Evolutionary conservation across 2,888 invertebrate species (phyloP).

Genomic region (Tryphoninae sp.): DNA sequence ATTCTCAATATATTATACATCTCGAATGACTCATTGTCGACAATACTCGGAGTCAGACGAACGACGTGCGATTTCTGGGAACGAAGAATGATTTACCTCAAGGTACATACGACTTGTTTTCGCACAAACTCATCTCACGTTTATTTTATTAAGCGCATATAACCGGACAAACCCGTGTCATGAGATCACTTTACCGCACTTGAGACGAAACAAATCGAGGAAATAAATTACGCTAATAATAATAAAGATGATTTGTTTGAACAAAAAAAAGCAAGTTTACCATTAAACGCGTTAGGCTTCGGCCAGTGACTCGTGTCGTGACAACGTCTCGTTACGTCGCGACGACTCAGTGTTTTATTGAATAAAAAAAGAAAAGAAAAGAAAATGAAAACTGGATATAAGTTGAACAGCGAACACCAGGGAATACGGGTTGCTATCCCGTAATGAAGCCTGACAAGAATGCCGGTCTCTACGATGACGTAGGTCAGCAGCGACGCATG

Average conservation of each 20-base stretch:
- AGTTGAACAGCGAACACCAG: neutral
- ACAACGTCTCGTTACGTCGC: conserved; percentile 39
- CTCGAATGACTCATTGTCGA: neutral
- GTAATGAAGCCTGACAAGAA: conserved; percentile 15
- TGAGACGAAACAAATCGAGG: neutral
- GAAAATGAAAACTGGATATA: neutral
- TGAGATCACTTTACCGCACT: neutral
- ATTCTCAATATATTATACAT: neutral
- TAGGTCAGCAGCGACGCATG: conserved; percentile 40
- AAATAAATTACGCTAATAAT: neutral
- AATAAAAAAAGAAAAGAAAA: neutral
- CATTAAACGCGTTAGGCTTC: conserved; percentile 58
- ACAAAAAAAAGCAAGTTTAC: conserved; percentile 36
- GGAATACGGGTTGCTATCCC: conserved; percentile 20
- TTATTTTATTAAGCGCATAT: neutral
- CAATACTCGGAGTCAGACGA: neutral
- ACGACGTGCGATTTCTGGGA: neutral
- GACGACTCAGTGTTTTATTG: conserved; percentile 9
- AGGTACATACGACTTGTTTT: neutral
- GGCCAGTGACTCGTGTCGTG: conserved; percentile 47
- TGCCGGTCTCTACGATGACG: conserved; percentile 49
- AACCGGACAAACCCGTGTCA: neutral
- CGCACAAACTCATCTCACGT: neutral
- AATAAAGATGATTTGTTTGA: neutral
- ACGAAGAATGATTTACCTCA: neutral